A percentile compares a stretch with the other conserved stretches of the same genome.
These are phyloP conservation scores for Oophaga pumilio DNA, from an alignment of 2,113 vertebrate genomes.

Conservation along the genomic window DNA sequence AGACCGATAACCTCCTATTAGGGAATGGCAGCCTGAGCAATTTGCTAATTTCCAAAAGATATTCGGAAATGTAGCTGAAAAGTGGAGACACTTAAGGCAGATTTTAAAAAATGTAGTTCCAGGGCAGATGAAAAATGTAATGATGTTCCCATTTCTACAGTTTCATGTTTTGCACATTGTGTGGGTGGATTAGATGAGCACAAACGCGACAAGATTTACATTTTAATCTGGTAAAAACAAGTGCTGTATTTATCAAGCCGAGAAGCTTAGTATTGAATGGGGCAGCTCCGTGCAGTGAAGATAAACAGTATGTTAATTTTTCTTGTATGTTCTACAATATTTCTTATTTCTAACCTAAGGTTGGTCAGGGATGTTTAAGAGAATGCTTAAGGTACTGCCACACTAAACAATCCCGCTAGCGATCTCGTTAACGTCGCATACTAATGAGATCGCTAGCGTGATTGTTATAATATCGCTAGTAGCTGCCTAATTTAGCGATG, in stretches of 20 bases:
- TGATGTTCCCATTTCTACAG: background rate
- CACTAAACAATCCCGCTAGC: no score
- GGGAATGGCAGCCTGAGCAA: background rate
- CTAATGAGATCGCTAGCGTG: no score
- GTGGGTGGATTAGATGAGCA: constrained; percentile 9
- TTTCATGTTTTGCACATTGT: background rate
- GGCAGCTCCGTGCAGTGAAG: background rate
- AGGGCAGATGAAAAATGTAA: background rate
- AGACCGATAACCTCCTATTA: background rate
- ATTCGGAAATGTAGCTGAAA: background rate
- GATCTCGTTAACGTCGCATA: no score
- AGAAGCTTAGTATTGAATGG: background rate
- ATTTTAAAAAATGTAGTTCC: background rate
- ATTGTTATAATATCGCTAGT: no score
- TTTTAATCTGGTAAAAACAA: background rate
- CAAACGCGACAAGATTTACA: background rate
- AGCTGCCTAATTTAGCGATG: no score
- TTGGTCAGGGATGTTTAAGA: no score
- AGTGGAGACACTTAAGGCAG: background rate
- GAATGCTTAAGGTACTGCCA: no score
- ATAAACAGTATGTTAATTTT: background rate
- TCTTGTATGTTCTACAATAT: background rate
- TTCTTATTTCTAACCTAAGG: background rate
- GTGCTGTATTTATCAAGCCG: background rate
- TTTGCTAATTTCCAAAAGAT: background rate